These are phyloP conservation scores for Albula goreensis DNA, from an alignment of 2,113 vertebrate species.

Conservation along the genomic window DNA sequence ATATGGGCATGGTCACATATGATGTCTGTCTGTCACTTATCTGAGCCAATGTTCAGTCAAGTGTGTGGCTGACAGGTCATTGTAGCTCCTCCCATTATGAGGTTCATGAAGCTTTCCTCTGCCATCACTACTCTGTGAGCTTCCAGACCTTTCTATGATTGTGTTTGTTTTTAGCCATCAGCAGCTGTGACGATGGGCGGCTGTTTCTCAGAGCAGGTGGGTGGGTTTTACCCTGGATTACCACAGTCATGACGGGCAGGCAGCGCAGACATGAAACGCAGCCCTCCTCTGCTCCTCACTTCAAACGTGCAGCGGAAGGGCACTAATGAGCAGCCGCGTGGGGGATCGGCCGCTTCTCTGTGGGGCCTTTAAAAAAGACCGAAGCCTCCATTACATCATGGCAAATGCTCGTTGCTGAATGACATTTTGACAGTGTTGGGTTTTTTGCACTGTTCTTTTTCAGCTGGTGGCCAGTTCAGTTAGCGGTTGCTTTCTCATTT, in stretches of 20 bases:
- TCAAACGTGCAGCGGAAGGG: slow-evolving; percentile 37
- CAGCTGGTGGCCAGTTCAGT: background rate
- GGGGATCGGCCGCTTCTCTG: slow-evolving; percentile 29
- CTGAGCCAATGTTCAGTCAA: too few relatives aligned
- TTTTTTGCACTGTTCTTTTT: slow-evolving; percentile 2
- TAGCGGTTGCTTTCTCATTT: background rate
- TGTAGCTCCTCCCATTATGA: too few relatives aligned
- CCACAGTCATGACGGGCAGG: slow-evolving; percentile 68
- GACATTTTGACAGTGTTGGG: background rate
- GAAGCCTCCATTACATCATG: slow-evolving; percentile 5
- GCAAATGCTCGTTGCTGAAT: slow-evolving; percentile 14
- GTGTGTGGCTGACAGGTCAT: too few relatives aligned
- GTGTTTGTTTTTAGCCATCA: background rate
- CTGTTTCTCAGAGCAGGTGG: slow-evolving; percentile 72
- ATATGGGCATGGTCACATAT: too few relatives aligned
- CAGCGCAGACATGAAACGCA: slow-evolving; percentile 66
- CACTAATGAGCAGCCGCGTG: slow-evolving; percentile 69
- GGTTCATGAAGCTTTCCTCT: too few relatives aligned
- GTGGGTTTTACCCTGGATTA: slow-evolving; percentile 69
- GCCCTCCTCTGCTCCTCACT: slow-evolving; percentile 35
- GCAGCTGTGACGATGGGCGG: slow-evolving; percentile 51
- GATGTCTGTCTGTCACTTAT: too few relatives aligned
- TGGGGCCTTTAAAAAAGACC: slow-evolving; percentile 15
- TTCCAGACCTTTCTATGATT: slow-evolving; percentile 11
- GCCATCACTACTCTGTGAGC: background rate